Evolutionary conservation across 1,140 invertebrate genomes (phyloP), one percentile per base, ranked within the genome.

Genomic region (Psilanteris sp.): DNA sequence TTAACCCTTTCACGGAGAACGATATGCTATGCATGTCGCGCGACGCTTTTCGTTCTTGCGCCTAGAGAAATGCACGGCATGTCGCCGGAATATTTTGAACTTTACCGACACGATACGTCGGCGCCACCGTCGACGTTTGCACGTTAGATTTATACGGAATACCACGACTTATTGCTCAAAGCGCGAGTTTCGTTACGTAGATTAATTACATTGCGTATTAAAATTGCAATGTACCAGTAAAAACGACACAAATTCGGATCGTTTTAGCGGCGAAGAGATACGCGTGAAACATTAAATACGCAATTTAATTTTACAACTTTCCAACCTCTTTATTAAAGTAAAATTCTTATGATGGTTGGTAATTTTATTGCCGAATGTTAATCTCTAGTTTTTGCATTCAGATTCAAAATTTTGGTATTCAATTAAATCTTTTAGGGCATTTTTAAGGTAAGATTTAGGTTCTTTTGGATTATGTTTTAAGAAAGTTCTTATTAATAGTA

Each of bases 51-150:
- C 64, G 50, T 70, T 70, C 57, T 57, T 37, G 34, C 57, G 66
- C 73, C 52, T 54, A 44, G 66, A 66, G 73, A 76, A 76, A 76
- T 70, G 73, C 66, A 43, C 10, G 73, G 66, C 73, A 77, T 71
- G 73, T 66, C 73, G 52, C 29, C 31, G 32, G 61, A 66, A 77
- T 67, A 67, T 77, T 77, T 77, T 71, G 43, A 66, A 71, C 73
- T 52, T 66, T 46, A 22, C 39, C 37, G 55, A 62, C 31, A 20
- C 59, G 59, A 54, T 52, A 52, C 52, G 66, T 71, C 67, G 74
- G 34, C 67, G 55, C 67, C 67, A 46, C 62, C 18, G 32, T 62
- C 50, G 50, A 6, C 57, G 27, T 39, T 43, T 37, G 14, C 62
- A 14, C 36, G 24, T 41, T 77, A 55, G 61, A 77, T 72, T 77